Evolutionary conservation across 2,797 vertebrate species (phyloP), one percentile per base, ranked within the genome.

Genomic region (Acipenser ruthenus): DNA sequence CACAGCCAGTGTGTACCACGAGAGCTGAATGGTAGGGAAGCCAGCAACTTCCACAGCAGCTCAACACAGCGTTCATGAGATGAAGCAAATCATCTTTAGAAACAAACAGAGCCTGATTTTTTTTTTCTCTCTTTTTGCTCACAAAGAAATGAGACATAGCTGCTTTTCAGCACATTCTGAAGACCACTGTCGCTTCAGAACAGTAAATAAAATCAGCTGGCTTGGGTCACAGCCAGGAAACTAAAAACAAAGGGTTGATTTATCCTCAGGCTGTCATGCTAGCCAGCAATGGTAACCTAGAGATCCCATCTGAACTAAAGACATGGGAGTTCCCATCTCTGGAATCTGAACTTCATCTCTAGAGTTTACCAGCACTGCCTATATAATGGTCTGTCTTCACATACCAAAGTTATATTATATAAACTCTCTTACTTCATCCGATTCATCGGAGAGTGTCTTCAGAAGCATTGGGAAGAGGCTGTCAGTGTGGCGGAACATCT

Each of bases 401-500:
- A 37, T 37, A 37, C 2, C 23, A 37, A 37, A 4, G 23, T 37
- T 37, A 37, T 37, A 37, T 37, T 37, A 37, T 37, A 37, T 37
- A 37, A 23, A 37, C 23, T 37, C 23, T 37, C 88, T 80, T 71
- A 94, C 97, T 86, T 99, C 97, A 9, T 99, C 97, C 0, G 96
- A 98, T 71, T 99, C 96, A 0, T 99, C 97, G 0, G 96, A 99
- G 15, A 99, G 82, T 0, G 95, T 99, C 83, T 94, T 93, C 8
- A 99, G 86, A 65, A 99, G 79, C 86, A 96, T 95, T 65, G 97
- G 97, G 71, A 99, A 97, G 71, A 99, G 89, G 77, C 94, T 92
- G 87, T 99, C 96, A 0, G 97, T 98, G 80, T 99, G 97, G 50
- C 93, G 89, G 82, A 98, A 98, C 95, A 99, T 98, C 92, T 94